These are phyloP conservation scores for Macaria notata DNA, from an alignment of 2,888 invertebrate genomes.

Conservation along the genomic window DNA sequence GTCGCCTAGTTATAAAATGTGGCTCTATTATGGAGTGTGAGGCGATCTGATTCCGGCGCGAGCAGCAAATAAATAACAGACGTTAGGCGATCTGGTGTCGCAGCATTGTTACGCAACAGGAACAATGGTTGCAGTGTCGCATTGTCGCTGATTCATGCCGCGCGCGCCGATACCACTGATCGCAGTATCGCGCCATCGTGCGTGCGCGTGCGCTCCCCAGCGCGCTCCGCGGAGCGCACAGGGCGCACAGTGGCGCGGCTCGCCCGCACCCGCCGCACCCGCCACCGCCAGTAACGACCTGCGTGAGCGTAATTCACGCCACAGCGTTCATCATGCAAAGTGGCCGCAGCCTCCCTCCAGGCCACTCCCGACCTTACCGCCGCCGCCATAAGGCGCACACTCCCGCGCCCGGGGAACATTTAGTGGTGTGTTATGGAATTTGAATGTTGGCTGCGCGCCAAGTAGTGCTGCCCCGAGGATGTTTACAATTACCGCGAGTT, in stretches of 20 bases:
- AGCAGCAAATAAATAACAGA: constrained; percentile 28
- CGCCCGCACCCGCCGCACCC: constrained; percentile 52
- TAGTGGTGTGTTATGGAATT: constrained; percentile 65
- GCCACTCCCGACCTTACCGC: too few relatives aligned
- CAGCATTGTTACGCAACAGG: constrained; percentile 37
- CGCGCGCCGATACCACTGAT: constrained; percentile 55
- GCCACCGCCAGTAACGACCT: constrained; percentile 60
- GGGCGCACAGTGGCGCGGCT: constrained; percentile 39
- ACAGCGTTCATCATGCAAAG: constrained; percentile 77
- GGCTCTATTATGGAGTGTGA: too few relatives aligned
- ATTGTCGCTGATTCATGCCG: constrained; percentile 61
- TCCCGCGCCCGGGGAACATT: constrained; percentile 37
- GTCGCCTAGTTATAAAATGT: too few relatives aligned
- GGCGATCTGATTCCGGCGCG: neutral
- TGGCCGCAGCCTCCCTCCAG: constrained; percentile 36
- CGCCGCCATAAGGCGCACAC: too few relatives aligned
- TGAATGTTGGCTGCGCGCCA: constrained; percentile 52
- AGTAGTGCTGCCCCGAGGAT: constrained; percentile 32
- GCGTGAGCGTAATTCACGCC: constrained; percentile 79
- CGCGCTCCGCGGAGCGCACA: constrained; percentile 60
- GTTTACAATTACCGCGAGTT: constrained; percentile 26
- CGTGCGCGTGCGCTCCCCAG: constrained; percentile 64
- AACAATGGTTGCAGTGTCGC: constrained; percentile 32
- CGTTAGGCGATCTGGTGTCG: constrained; percentile 11
- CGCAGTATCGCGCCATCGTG: constrained; percentile 71